These are phyloP conservation scores for Microctonus brassicae DNA, from an alignment of 2,888 invertebrate genomes.

Conservation along the genomic window DNA sequence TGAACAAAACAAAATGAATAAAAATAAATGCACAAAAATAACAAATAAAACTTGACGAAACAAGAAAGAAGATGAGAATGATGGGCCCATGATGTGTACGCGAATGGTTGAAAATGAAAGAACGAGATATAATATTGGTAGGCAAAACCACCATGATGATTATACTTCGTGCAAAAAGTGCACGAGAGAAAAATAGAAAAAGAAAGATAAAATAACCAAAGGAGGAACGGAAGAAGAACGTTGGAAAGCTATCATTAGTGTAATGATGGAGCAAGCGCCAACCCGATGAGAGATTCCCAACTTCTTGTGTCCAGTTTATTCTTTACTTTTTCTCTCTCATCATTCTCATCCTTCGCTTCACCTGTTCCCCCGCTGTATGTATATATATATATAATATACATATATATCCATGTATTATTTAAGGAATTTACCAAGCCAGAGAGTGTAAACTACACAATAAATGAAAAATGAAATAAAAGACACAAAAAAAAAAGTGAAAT, in stretches of 20 bases:
- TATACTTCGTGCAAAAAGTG: slow-evolving; percentile 26
- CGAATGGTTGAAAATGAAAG: slow-evolving; percentile 6
- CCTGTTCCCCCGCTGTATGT: too few relatives aligned
- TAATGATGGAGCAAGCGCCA: slow-evolving; percentile 60
- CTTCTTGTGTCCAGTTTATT: slow-evolving; percentile 42
- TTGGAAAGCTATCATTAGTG: slow-evolving; percentile 62
- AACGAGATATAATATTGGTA: slow-evolving; percentile 18
- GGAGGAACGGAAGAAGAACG: slow-evolving; percentile 39
- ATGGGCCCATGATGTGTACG: slow-evolving; percentile 34
- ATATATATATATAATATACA: too few relatives aligned
- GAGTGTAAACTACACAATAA: slow-evolving; percentile 23
- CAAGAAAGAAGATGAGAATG: slow-evolving; percentile 22
- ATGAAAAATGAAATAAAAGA: slow-evolving; percentile 10
- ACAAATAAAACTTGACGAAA: slow-evolving; percentile 8
- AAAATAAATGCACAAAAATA: neutral
- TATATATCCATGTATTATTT: neutral
- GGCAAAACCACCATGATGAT: too few relatives aligned
- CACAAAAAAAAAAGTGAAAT: slow-evolving; percentile 2
- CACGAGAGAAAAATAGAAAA: slow-evolving; percentile 29
- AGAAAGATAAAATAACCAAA: slow-evolving; percentile 42
- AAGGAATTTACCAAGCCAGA: slow-evolving; percentile 2
- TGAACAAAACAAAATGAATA: slow-evolving; percentile 11
- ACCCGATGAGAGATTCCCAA: slow-evolving; percentile 53
- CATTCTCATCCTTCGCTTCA: neutral
- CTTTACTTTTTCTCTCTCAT: slow-evolving; percentile 5